Percentiles rank a stretch among this genome's conserved stretches.
These are phyloP conservation scores for Brachirus orientalis DNA, from an alignment of 2,113 vertebrate species.

Conservation along the genomic window DNA sequence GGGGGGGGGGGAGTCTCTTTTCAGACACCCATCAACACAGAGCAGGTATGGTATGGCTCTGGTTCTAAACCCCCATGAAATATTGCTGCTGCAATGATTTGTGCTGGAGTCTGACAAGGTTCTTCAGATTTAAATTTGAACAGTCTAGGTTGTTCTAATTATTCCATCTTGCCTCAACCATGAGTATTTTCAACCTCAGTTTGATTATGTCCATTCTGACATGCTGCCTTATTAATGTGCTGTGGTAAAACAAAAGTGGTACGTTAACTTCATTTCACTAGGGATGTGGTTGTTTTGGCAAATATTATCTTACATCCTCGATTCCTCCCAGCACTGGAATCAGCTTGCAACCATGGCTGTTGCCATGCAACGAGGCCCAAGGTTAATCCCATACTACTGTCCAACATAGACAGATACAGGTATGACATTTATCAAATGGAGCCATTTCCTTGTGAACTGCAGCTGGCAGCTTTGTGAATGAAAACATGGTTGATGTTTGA, in stretches of 20 bases:
- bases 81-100: constrained; percentile 48
- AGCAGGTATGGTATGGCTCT: constrained; percentile 57
- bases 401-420: constrained; percentile 28
- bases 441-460: constrained; percentile 30
- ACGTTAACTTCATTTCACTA: constrained; percentile 12
- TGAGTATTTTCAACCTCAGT: constrained; percentile 17
- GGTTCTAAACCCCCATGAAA: constrained; percentile 45
- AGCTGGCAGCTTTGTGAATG: constrained; percentile 51
- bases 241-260: constrained; percentile 13
- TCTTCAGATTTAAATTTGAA: constrained; percentile 25
- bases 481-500: constrained; percentile 33
- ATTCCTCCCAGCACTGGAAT: constrained; percentile 17
- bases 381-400: constrained; percentile 33
- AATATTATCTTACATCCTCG: constrained; percentile 26
- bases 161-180: constrained; percentile 45
- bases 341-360: neutral
- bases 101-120: constrained; percentile 22
- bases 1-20: constrained; percentile 30
- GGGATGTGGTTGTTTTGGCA: constrained; percentile 7
- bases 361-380: neutral
- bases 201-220: constrained; percentile 16
- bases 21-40: constrained; percentile 58
- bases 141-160: constrained; percentile 33
- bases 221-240: constrained; percentile 11
- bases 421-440: constrained; percentile 32